Conservation (phyloP, 2,113 vertebrate species). For the Lagopus leucura region DNA sequence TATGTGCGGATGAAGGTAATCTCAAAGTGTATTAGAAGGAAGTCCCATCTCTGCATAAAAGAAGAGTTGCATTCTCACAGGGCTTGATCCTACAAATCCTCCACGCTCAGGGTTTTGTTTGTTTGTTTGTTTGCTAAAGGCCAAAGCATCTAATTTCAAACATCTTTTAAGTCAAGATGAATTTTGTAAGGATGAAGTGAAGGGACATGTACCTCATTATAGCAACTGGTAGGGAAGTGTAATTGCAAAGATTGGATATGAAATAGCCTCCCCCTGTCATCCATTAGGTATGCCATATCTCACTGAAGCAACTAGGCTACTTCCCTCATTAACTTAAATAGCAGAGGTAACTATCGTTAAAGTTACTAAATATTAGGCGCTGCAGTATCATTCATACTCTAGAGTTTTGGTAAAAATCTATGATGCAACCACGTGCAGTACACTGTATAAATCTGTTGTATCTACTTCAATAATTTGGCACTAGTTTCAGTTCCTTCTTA, state of each 20-base stretch:
- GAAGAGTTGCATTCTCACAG: not conserved
- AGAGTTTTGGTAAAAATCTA: not conserved
- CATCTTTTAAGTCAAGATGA: not conserved
- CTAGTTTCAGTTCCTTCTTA: not conserved
- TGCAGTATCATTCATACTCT: not conserved
- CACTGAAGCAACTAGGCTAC: not conserved
- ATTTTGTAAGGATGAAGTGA: not conserved
- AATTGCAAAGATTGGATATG: not conserved
- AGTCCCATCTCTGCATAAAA: not conserved
- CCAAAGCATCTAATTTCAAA: not conserved
- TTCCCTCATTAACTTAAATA: not conserved
- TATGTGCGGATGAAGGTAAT: conserved; percentile 27
- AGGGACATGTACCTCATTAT: not conserved
- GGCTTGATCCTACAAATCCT: not conserved
- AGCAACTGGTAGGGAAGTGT: not conserved
- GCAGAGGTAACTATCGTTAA: not conserved
- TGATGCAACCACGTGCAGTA: not conserved
- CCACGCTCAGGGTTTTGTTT: not conserved
- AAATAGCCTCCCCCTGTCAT: not conserved
- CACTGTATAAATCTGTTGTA: not conserved
- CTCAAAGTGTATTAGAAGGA: not conserved
- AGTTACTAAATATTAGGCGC: not conserved
- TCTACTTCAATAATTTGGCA: not conserved
- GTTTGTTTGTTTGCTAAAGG: not conserved
- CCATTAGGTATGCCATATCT: not conserved